Evolutionary conservation across 2,888 invertebrate genomes (phyloP), one percentile per base, ranked within the genome.

Genomic region (Chrysomela aeneicollis): DNA sequence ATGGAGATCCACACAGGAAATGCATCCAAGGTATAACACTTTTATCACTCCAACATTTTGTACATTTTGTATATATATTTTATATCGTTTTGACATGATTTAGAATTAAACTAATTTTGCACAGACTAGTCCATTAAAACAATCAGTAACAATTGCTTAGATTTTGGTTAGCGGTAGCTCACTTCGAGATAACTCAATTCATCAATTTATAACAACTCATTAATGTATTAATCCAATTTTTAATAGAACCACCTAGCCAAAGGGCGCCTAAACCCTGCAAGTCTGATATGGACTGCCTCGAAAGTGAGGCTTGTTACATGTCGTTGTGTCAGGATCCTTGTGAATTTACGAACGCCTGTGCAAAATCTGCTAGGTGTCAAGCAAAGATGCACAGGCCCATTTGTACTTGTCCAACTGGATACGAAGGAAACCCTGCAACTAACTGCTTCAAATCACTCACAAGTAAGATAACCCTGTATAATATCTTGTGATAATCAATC

Each of bases 311-410:
- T 79, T 94, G 94, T 84, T 91, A 91, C 84, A 90, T 90, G 88
- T 91, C 90, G 77, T 84, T 89, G 76, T 94, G 93, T 84, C 90
- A 90, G 82, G 89, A 93, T 84, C 93, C 93, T 74, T 94, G 93
- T 84, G 91, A 91, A 82, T 88, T 93, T 87, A 88, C 89, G 80
- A 89, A 88, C 82, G 88, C 89, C 71, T 93, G 93, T 85, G 91
- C 90, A 73, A 80, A 86, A 71, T 89, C 89, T 82, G 92, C 93
- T 73, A 89, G 89, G 79, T 94, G 93, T 82, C 88, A 89, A 78
- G 91, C 91, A 74, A 89, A 91, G 85, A 90, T 91, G 86, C 93
- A 93, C 86, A 89, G 91, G 80, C 92, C 93, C 67, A 89, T 92
- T 84, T 93, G 93, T 84, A 89, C 88, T 78, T 93, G 92, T 83